These are phyloP conservation scores for Margarornis squamiger DNA, from an alignment of 2,797 vertebrate genomes.

Conservation along the genomic window DNA sequence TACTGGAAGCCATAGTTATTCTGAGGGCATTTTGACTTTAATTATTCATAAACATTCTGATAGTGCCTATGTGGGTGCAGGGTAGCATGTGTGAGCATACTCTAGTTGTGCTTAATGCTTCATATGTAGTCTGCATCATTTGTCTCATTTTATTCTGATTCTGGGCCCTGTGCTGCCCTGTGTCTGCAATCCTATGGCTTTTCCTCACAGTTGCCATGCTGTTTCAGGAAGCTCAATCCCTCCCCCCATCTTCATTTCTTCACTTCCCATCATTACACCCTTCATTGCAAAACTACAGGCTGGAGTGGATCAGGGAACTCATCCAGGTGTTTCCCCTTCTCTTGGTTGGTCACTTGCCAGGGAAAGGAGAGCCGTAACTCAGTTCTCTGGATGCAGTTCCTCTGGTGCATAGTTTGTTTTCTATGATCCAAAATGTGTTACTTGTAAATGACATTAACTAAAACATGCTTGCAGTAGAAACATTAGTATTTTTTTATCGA, in stretches of 20 bases:
- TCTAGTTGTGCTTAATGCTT: not conserved
- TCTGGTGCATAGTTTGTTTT: not conserved
- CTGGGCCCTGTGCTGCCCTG: not conserved
- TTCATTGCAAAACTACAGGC: not conserved
- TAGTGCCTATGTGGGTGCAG: not conserved
- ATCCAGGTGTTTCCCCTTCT: not conserved
- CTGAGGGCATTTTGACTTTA: not conserved
- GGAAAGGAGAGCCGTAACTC: not conserved
- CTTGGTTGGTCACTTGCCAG: not conserved
- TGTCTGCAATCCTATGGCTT: fast-evolving
- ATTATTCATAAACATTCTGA: not conserved
- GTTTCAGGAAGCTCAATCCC: not conserved
- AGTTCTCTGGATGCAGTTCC: not conserved
- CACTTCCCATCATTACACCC: fast-evolving
- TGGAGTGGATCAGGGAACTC: not conserved
- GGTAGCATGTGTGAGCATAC: not conserved
- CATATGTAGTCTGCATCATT: not conserved
- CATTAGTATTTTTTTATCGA: not conserved
- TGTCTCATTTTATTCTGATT: not conserved
- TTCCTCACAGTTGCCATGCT: not conserved
- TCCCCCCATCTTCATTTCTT: not conserved
- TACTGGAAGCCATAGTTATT: not conserved
- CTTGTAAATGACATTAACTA: not conserved
- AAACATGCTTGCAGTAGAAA: not conserved
- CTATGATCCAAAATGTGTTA: not conserved